Conservation (phyloP, 2,113 vertebrate genomes). For the Varanus komodoensis region DNA sequence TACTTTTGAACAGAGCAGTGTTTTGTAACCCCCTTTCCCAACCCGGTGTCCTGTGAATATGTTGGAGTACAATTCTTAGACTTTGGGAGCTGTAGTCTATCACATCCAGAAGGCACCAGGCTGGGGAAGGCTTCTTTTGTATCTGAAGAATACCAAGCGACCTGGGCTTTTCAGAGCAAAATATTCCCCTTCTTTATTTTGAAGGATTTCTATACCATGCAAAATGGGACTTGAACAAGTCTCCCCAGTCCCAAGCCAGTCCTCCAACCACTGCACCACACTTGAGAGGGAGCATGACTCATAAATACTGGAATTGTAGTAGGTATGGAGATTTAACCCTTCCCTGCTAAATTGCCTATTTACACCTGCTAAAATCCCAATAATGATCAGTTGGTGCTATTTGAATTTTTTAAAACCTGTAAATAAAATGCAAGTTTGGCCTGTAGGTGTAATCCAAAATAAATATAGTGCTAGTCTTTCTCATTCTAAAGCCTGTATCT, state of each 20-base stretch:
- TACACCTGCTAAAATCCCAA: not conserved
- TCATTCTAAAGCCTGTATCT: not conserved
- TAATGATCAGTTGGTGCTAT: not conserved
- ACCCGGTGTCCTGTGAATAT: too few species aligned
- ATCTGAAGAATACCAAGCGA: fast-evolving
- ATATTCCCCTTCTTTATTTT: not conserved
- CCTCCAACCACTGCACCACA: too few species aligned
- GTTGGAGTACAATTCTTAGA: too few species aligned
- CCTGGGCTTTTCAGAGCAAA: not conserved
- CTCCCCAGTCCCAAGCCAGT: too few species aligned
- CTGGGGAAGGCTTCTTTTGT: not conserved
- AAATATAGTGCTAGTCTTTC: not conserved
- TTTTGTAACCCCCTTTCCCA: not conserved
- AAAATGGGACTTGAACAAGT: too few species aligned
- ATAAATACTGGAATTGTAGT: not conserved
- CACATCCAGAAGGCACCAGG: too few species aligned
- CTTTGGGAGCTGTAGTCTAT: too few species aligned
- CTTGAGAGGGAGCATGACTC: not conserved
- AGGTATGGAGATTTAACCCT: not conserved
- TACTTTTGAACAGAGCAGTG: not conserved
- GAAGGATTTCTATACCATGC: too few species aligned
- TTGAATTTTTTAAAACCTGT: too few species aligned
- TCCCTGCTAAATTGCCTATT: not conserved
- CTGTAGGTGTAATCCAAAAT: fast-evolving
- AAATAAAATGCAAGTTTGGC: not conserved